Base-by-base conservation (phyloP, 1,140 invertebrate genomes). In the Centruroides sculpturatus region DNA sequence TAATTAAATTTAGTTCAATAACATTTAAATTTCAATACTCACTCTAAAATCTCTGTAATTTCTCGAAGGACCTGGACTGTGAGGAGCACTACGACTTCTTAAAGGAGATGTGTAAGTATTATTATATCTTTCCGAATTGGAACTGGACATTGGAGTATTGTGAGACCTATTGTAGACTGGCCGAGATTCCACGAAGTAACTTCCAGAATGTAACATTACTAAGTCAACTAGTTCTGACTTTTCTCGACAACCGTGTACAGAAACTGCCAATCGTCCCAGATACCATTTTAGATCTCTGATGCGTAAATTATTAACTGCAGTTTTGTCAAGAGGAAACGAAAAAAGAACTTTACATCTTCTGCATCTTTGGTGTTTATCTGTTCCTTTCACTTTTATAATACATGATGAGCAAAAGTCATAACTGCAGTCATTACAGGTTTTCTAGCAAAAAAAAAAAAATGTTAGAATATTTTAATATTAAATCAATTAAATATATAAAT, bases 241-340 rank as follows among this genome's bases (percentile, higher is more conserved):
- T 57, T 65, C 64, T 59, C 56, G 54, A 47, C 23, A 48, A 3
- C 8, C 11, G 10, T 13, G 23, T 5, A 51, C 23, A 0, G 50
- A 51, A 34, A 57, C 35, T 3, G 56, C 41, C n/a, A 7, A 6
- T 34, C 13, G 9, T 8, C 57, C 59, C 6, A 66, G 47, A 58
- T 58, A 66, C 65, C 65, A 66, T 60, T 62, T 61, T 5, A 66
- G 46, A 57, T 66, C 65, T 51, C 59, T 51, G n/a, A 66, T 54
- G 7, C 56, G 35, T 36, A 66, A 49, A 13, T 52, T 57, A 12
- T 51, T 62, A 12, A 66, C 50, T 23, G 55, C 51, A n/a, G 57
- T n/a, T 35, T 49, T 41, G 9, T 66, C 55, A 0, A 66, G 47
- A 35, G 65, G 64, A 35, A 50, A 7, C 11, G 47, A 23, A 46